Conservation (phyloP, 2,888 invertebrate species). For the Cheilosia grossa region DNA sequence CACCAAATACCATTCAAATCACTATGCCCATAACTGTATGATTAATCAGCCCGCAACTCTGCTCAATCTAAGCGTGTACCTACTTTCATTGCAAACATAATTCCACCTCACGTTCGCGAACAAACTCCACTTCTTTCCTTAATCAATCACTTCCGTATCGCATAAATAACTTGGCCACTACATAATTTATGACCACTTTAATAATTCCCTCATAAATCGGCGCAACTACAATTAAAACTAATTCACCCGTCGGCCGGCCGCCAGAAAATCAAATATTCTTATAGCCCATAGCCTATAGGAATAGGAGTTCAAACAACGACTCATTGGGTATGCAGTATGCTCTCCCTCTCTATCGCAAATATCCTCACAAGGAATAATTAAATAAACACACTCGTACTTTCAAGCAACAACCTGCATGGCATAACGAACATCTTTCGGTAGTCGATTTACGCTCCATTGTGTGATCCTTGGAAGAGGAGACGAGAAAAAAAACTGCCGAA, state of each 20-base stretch:
- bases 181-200: constrained; percentile 64
- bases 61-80: neutral
- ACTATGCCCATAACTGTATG: neutral
- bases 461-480: neutral
- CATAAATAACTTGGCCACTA: constrained; percentile 45
- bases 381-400: constrained; percentile 27
- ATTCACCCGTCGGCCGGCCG: constrained; percentile 20
- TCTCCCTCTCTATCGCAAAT: constrained; percentile 5
- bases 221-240: constrained; percentile 63
- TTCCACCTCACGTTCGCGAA: neutral
- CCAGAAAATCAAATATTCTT: neutral
- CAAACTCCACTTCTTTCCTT: neutral
- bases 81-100: neutral
- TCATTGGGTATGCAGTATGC: neutral
- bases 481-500: constrained; percentile 15
- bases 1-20: no score
- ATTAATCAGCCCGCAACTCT: neutral
- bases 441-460: constrained; percentile 42
- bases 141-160: constrained; percentile 49
- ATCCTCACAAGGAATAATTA: constrained; percentile 59
- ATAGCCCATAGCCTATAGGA: constrained; percentile 5
- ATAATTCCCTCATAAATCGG: constrained; percentile 56
- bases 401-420: constrained; percentile 34
- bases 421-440: constrained; percentile 20
- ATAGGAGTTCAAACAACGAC: neutral